A percentile compares a stretch with the other conserved stretches of the same genome.
Evolutionary conservation across 1,140 invertebrate species (phyloP).

Genomic region (Tribolium castaneum): DNA sequence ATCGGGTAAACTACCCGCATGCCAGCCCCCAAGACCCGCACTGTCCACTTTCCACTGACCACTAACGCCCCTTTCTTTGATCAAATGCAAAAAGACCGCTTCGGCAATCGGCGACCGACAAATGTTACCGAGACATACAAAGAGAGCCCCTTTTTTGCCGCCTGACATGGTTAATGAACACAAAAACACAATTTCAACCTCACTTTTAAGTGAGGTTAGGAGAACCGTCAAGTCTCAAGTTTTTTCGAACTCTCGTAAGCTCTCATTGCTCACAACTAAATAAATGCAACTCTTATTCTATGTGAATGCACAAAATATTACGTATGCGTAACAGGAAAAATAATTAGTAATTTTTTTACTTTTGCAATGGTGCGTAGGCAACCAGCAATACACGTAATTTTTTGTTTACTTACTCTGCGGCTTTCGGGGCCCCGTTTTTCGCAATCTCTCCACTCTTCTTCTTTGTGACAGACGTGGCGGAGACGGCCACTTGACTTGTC

Average conservation of each 20-base stretch:
- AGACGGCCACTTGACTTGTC: background rate
- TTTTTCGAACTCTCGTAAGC: no score
- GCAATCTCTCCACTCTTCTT: conserved; percentile 1
- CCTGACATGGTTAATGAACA: conserved; percentile 37
- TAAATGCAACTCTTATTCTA: no score
- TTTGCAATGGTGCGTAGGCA: no score
- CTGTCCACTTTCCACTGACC: conserved; percentile 85
- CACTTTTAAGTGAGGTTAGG: no score
- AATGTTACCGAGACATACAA: conserved; percentile 77
- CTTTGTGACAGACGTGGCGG: background rate
- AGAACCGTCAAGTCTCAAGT: no score
- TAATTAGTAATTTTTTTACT: no score
- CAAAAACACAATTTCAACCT: background rate
- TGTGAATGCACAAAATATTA: no score
- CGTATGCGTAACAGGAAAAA: no score
- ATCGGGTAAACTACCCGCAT: conserved; percentile 86
- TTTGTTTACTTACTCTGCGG: conserved; percentile 13
- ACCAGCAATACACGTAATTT: background rate
- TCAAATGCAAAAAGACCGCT: conserved; percentile 82
- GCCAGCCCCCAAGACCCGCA: conserved; percentile 86
- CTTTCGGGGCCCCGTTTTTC: background rate
- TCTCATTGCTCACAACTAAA: no score
- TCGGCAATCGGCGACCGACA: conserved; percentile 96
- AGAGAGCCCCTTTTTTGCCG: conserved; percentile 64
- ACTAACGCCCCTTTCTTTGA: conserved; percentile 64